Evolutionary conservation across 2,113 vertebrate species (phyloP).

Genomic region (Elachura formosa): DNA sequence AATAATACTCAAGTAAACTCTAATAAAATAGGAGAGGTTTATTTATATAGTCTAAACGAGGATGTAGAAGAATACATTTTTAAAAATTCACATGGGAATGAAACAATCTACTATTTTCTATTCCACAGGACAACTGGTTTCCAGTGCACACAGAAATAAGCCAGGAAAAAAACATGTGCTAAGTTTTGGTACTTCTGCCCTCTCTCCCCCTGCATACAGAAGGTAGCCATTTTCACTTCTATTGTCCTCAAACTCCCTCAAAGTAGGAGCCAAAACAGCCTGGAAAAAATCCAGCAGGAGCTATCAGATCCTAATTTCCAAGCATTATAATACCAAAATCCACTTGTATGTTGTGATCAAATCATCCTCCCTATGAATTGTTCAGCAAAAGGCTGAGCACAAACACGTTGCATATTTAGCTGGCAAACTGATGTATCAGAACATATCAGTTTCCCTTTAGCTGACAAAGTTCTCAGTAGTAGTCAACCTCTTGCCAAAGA

Average conservation of each 20-base stretch:
- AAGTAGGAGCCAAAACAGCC: neutral
- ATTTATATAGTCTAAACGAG: neutral
- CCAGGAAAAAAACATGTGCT: neutral
- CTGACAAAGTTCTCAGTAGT: neutral
- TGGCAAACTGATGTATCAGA: neutral
- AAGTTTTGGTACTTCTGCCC: neutral
- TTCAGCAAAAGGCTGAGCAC: neutral
- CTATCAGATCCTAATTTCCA: neutral
- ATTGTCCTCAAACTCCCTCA: neutral
- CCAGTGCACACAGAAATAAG: neutral
- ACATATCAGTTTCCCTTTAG: neutral
- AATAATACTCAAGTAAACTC: neutral
- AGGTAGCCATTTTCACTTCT: neutral
- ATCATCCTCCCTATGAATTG: neutral
- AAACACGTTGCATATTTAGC: neutral
- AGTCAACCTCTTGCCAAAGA: neutral
- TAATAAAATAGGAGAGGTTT: neutral
- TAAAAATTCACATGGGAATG: neutral
- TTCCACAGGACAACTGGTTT: neutral
- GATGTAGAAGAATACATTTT: fast-evolving
- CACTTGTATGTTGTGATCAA: neutral
- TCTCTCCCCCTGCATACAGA: neutral
- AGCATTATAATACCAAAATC: neutral
- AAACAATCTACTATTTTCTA: neutral
- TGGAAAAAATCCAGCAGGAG: neutral